Evolutionary conservation across 2,113 vertebrate genomes (phyloP).

Genomic region (Poeciliopsis prolifica): DNA sequence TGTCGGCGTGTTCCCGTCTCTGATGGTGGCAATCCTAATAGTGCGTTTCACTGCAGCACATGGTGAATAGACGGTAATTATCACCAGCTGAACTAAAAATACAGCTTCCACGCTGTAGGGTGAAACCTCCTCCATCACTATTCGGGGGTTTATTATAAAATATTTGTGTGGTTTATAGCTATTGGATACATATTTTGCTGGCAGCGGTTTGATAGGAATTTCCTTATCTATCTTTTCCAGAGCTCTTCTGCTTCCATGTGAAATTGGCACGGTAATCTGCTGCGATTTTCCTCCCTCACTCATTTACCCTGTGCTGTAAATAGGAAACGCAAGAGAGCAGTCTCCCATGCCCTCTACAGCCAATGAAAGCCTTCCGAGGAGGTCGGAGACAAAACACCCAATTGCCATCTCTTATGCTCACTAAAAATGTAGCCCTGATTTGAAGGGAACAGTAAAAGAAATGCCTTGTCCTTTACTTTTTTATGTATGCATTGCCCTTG

Average conservation of each 20-base stretch:
- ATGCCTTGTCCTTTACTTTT: slow-evolving; percentile 38
- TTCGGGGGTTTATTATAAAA: slow-evolving; percentile 76
- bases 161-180: slow-evolving; percentile 76
- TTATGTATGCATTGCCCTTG: slow-evolving; percentile 7
- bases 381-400: slow-evolving; percentile 61
- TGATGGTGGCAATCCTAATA: slow-evolving; percentile 65
- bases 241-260: slow-evolving; percentile 79
- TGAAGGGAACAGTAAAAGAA: slow-evolving; percentile 27
- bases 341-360: slow-evolving; percentile 59
- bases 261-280: slow-evolving; percentile 83
- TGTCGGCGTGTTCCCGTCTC: not conserved
- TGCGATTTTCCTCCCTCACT: slow-evolving; percentile 76
- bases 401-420: slow-evolving; percentile 57
- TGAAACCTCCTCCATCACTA: slow-evolving; percentile 77
- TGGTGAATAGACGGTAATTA: slow-evolving; percentile 77
- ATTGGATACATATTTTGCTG: slow-evolving; percentile 82
- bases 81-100: slow-evolving; percentile 76
- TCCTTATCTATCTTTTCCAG: slow-evolving; percentile 84
- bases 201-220: slow-evolving; percentile 78
- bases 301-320: slow-evolving; percentile 76
- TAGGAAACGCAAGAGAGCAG: slow-evolving; percentile 64
- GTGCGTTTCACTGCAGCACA: slow-evolving; percentile 58
- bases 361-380: slow-evolving; percentile 67
- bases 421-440: slow-evolving; percentile 45
- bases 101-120: slow-evolving; percentile 68